phyloP scores from a whole-genome alignment of 1,140 invertebrate species.

The Aphaenogaster rudis region DNA sequence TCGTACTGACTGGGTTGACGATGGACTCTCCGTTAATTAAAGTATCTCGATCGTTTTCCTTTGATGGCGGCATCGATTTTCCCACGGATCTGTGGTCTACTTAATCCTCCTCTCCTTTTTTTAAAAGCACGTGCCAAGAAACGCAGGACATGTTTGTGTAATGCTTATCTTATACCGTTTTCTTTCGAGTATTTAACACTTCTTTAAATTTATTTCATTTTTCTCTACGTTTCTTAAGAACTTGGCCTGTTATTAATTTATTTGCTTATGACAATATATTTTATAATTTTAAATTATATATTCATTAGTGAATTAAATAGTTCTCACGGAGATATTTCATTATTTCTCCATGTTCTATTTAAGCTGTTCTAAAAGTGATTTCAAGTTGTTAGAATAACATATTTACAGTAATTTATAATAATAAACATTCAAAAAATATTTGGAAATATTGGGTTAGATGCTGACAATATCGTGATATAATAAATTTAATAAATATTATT shows the following conservation, averaged over 20 bases:
- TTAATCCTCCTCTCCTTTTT: conserved; percentile 25
- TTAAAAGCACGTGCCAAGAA: not conserved
- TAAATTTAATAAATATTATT: not conserved
- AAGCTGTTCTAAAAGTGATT: not conserved
- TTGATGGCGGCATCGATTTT: conserved; percentile 20
- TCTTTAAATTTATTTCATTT: conserved; percentile 10
- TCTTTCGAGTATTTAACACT: not conserved
- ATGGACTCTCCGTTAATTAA: conserved; percentile 68
- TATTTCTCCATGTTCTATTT: not conserved
- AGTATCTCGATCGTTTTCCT: conserved; percentile 40
- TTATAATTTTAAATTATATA: conserved; percentile 14
- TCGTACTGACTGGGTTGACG: conserved; percentile 47
- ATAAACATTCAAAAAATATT: not conserved
- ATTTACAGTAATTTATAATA: not conserved
- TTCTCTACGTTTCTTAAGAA: not conserved
- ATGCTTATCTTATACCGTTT: not conserved
- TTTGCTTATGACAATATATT: not conserved
- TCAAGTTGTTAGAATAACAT: not conserved
- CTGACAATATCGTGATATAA: not conserved
- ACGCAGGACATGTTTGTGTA: not conserved
- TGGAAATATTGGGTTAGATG: not conserved
- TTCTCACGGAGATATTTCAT: not conserved
- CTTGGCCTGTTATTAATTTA: not conserved
- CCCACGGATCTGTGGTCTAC: conserved; percentile 27
- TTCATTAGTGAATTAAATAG: not conserved